Evolutionary conservation across 1,140 invertebrate genomes (phyloP).

Genomic region (Diabrotica virgifera): DNA sequence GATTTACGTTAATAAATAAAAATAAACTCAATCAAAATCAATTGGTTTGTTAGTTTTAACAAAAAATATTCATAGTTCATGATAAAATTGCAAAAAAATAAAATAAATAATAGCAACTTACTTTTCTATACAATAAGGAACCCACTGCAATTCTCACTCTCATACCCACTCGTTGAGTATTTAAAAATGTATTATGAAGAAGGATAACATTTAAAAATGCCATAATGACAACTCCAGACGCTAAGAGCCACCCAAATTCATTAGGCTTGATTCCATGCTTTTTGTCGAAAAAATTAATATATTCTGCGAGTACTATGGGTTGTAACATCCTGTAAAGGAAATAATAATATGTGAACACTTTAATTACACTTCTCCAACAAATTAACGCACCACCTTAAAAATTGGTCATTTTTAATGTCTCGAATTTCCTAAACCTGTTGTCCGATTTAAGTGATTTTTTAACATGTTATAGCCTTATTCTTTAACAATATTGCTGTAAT

Average conservation of each 20-base stretch:
- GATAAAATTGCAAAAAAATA: no score
- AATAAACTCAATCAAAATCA: no score
- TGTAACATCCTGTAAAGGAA: conserved; percentile 32
- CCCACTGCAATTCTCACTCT: conserved; percentile 53
- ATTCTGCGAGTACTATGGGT: conserved; percentile 35
- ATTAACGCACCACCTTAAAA: no score
- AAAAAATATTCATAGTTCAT: no score
- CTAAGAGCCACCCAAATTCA: conserved; percentile 50
- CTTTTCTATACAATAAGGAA: conserved; percentile 57
- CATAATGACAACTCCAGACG: conserved; percentile 48
- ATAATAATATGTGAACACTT: background rate
- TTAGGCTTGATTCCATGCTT: background rate
- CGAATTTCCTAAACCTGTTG: no score
- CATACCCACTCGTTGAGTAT: conserved; percentile 53
- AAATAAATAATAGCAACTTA: conserved; percentile 29
- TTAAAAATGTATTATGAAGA: conserved; percentile 49
- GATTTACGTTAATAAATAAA: no score
- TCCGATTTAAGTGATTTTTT: no score
- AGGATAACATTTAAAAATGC: conserved; percentile 47
- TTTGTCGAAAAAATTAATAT: conserved; percentile 50
- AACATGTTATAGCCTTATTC: no score
- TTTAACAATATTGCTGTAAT: no score
- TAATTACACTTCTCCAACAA: background rate
- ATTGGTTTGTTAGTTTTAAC: no score
- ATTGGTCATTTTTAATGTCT: no score